Evolutionary conservation across 1,140 invertebrate genomes (phyloP), one percentile per base, ranked within the genome.

Genomic region (Platyscapa corneri): DNA sequence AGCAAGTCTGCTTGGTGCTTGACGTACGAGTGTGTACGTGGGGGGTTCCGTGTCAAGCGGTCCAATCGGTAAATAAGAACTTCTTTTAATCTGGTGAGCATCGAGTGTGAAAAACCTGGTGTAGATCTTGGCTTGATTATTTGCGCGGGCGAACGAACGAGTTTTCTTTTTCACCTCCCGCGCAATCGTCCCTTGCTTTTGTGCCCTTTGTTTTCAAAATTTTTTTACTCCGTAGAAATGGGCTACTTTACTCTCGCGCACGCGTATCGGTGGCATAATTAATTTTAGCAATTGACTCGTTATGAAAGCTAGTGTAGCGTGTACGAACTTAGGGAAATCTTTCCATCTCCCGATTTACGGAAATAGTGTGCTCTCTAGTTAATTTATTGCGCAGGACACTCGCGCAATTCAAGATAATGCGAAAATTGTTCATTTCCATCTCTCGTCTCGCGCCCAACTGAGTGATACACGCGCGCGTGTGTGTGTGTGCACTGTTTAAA

Each of bases 101-200:
- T 67, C 42, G 39, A 42, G 78, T 46, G 78, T 46, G 78, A 80
- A 67, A 80, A 80, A 67, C 78, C 60, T 39, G 80, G 42, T 82
- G 34, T 37, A 49, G 64, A 81, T 81, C n/a, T 37, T 39, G 20
- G 23, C 70, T 74, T 42, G 64, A 32, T 70, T 46, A 49, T 65
- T 65, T 80, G 6, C 37, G 42, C 42, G 70, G 23, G 5, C 39
- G 34, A 42, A 1, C 3, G 37, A 74, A 42, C 37, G 70, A 37
- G 37, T 74, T 74, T 74, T 74, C 70, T 39, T 37, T n/a, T 37
- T 74, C 12, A 39, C 7, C n/a, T n/a, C n/a, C 3, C 34, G 10
- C 5, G 12, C 37, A 5, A 39, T 74, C 27, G 30, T 34, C 70
- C 6, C 3, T 3, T 10, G 42, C 3, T 20, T 42, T 74, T 74